Percentiles rank a stretch among this genome's conserved stretches.
phyloP scores from a whole-genome alignment of 2,797 vertebrate genomes.

The Discoglossus pictus region DNA sequence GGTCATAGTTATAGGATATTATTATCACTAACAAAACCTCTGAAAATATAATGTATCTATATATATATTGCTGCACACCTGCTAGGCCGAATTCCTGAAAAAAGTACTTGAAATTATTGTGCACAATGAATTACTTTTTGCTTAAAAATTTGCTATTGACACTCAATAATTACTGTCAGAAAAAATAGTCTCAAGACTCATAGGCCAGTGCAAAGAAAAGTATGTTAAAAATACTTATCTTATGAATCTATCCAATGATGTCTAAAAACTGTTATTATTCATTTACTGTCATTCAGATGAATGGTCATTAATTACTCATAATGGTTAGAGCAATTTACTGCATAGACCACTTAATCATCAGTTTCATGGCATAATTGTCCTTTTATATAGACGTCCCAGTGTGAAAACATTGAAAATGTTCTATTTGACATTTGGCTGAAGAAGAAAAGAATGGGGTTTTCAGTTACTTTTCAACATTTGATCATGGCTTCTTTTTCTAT shows the following conservation, averaged over 20 bases:
- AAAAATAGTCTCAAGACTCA: not conserved
- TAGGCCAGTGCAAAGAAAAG: constrained; percentile 1
- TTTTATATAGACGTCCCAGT: constrained; percentile 10
- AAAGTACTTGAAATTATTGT: no score
- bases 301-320: constrained; percentile 34
- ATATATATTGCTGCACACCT: no score
- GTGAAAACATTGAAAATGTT: constrained; percentile 21
- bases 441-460: constrained; percentile 30
- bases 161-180: constrained; percentile 10
- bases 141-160: constrained; percentile 10
- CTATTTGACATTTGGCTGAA: constrained; percentile 4
- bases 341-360: constrained; percentile 25
- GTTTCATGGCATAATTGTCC: constrained; percentile 22
- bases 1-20: no score
- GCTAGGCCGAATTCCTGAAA: no score
- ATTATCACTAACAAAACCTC: no score
- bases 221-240: not conserved
- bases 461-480: constrained; percentile 4
- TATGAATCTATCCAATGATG: constrained; percentile 10
- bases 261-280: constrained; percentile 24
- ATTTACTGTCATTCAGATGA: constrained; percentile 34
- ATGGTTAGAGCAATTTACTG: constrained; percentile 12
- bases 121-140: not conserved
- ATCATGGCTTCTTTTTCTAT: constrained; percentile 10
- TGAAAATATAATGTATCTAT: no score